Conservation (phyloP, 2,113 vertebrate species). For the Zosterops lateralis region DNA sequence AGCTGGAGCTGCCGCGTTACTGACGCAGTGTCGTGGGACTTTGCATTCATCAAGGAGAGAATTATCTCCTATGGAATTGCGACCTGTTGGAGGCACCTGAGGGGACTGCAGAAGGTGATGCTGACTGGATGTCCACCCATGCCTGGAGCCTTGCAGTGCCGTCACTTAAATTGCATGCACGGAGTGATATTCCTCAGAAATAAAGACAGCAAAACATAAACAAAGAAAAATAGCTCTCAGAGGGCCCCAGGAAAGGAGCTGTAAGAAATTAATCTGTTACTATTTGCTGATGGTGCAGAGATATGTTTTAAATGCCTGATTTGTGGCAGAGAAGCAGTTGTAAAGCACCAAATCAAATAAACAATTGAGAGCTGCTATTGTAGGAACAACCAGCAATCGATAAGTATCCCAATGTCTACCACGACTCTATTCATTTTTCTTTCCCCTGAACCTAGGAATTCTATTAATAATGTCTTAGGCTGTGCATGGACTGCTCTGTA, state of each 20-base stretch:
- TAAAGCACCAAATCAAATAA: neutral
- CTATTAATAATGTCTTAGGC: neutral
- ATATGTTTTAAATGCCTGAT: neutral
- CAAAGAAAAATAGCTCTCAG: neutral
- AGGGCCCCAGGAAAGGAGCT: neutral
- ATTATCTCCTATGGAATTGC: rapidly evolving
- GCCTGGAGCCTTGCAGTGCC: neutral
- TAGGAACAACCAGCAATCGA: neutral
- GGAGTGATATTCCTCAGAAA: neutral
- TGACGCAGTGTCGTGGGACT: rapidly evolving
- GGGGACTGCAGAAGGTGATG: neutral
- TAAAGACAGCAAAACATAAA: neutral
- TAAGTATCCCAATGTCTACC: neutral
- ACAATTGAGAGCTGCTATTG: neutral
- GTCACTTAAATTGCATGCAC: neutral
- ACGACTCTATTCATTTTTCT: neutral
- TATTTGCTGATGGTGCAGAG: neutral
- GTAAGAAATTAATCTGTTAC: neutral
- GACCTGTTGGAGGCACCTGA: neutral
- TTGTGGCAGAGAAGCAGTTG: neutral
- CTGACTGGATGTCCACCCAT: neutral
- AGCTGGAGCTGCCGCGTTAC: rapidly evolving
- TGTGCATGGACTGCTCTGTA: neutral
- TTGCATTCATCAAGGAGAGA: neutral
- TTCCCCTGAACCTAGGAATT: neutral